phyloP scores from a whole-genome alignment of 2,797 vertebrate species.

The Fistularia tabacaria region DNA sequence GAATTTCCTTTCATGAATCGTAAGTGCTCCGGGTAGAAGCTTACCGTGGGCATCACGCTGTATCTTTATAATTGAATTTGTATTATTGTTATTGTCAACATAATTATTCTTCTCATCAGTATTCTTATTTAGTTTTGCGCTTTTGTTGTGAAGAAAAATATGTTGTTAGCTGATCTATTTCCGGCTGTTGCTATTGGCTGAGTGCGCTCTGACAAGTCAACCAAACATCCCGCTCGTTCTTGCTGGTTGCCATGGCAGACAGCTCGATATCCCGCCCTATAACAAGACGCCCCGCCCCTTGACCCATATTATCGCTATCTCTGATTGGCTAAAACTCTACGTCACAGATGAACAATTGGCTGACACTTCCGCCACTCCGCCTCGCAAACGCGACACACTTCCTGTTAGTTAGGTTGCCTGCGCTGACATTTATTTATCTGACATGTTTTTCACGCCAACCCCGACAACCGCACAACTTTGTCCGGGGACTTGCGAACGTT shows the following conservation, averaged over 20 bases:
- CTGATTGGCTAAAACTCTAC: conserved; percentile 45
- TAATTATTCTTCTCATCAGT: conserved; percentile 6
- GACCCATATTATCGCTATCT: conserved; percentile 15
- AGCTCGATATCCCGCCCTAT: conserved; percentile 35
- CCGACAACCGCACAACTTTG: conserved; percentile 36
- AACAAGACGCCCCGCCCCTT: conserved; percentile 19
- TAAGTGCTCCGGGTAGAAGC: too few species aligned
- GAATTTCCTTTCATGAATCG: too few species aligned
- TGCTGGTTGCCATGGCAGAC: conserved; percentile 70
- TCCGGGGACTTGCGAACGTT: conserved; percentile 3
- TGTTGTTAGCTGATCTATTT: neutral
- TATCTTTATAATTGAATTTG: too few species aligned
- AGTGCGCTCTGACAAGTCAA: conserved; percentile 14
- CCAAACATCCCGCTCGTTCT: conserved; percentile 49
- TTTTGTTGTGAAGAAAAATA: conserved; percentile 41
- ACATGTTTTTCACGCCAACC: conserved; percentile 55
- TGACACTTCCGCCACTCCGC: conserved; percentile 15
- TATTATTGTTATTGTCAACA: too few species aligned
- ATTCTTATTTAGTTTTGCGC: too few species aligned
- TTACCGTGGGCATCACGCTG: too few species aligned
- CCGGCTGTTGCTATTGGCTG: conserved; percentile 9
- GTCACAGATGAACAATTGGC: conserved; percentile 45
- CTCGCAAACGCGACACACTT: conserved; percentile 43
- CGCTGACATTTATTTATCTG: conserved; percentile 54
- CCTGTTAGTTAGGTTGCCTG: conserved; percentile 55